A percentile compares a stretch with the other conserved stretches of the same genome.
Conservation (phyloP, 1,140 invertebrate species). For the Eciton burchellii region DNA sequence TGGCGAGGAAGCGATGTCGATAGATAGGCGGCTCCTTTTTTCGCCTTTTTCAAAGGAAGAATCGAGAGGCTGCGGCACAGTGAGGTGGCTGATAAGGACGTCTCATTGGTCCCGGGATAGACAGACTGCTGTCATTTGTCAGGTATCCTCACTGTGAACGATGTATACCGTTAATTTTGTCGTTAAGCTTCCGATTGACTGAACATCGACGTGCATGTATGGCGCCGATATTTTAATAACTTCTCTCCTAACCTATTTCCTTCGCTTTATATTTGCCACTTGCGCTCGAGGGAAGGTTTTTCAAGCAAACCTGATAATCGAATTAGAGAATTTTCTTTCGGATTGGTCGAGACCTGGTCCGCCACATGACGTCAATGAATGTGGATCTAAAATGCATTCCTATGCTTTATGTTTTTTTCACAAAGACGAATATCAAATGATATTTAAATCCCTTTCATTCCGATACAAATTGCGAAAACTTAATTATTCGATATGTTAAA, state of each 20-base stretch:
- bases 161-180: slow-evolving; percentile 53
- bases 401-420: no score
- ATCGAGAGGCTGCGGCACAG: slow-evolving; percentile 65
- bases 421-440: no score
- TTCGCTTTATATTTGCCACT: not conserved
- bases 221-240: slow-evolving; percentile 56
- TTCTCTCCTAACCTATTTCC: not conserved
- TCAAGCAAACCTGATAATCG: no score
- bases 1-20: slow-evolving; percentile 75
- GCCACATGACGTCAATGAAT: no score
- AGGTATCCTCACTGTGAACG: slow-evolving; percentile 60
- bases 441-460: no score
- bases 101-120: slow-evolving; percentile 76
- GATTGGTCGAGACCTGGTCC: no score
- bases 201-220: not conserved
- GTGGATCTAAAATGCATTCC: no score
- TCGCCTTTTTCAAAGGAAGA: slow-evolving; percentile 65
- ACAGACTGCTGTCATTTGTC: slow-evolving; percentile 79
- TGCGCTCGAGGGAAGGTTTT: no score
- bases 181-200: slow-evolving; percentile 46
- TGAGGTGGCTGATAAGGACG: slow-evolving; percentile 73
- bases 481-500: no score
- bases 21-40: slow-evolving; percentile 71
- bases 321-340: no score
- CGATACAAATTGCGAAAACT: no score